Percentiles rank a stretch among this genome's conserved stretches.
phyloP scores from a whole-genome alignment of 23 tunicate species.

The Ascidia mentula region DNA sequence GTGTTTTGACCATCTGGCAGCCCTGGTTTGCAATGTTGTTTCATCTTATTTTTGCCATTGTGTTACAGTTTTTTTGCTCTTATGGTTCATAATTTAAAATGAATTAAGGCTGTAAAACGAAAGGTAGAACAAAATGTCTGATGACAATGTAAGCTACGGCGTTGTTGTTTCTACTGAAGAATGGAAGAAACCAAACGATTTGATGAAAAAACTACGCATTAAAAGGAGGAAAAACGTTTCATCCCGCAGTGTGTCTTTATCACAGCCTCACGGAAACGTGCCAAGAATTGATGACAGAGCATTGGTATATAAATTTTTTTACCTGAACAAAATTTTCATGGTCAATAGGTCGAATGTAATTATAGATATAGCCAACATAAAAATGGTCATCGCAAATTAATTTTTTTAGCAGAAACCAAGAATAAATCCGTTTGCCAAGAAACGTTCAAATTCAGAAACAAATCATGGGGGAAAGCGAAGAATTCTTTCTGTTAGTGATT shows the following conservation, averaged over 20 bases:
- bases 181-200: slow-evolving; percentile 73
- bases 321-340: too few species aligned
- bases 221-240: slow-evolving; percentile 13
- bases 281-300: background rate
- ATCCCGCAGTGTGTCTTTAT: background rate
- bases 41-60: too few species aligned
- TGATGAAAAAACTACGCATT: slow-evolving; percentile 51
- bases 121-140: background rate
- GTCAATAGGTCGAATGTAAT: too few species aligned
- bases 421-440: slow-evolving; percentile 38
- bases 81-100: too few species aligned
- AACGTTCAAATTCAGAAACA: slow-evolving; percentile 15
- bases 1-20: too few species aligned
- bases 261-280: slow-evolving; percentile 1
- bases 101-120: too few species aligned
- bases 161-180: background rate
- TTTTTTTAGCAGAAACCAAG: slow-evolving; percentile 16
- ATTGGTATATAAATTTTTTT: background rate
- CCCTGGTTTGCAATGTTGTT: too few species aligned
- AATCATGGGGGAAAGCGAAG: slow-evolving; percentile 1
- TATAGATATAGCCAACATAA: too few species aligned
- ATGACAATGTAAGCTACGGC: background rate
- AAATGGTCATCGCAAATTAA: too few species aligned
- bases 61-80: too few species aligned
- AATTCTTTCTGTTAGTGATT: background rate